Conservation (phyloP, 1,140 invertebrate species). For the Globodera rostochiensis region DNA sequence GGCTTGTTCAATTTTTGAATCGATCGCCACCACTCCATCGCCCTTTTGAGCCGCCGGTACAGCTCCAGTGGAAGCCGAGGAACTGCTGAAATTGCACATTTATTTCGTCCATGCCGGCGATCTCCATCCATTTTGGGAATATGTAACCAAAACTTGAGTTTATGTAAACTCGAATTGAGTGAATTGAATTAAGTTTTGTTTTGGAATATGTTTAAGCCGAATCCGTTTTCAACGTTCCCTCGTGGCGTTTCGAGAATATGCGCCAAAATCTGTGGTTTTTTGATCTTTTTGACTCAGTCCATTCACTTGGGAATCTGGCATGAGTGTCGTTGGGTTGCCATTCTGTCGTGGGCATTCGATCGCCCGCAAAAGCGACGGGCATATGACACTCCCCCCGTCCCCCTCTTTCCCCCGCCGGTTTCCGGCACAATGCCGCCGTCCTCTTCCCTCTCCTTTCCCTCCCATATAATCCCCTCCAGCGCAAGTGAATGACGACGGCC, state of each 20-base stretch:
- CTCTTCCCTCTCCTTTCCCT: conserved; percentile 5
- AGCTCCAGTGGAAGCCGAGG: conserved; percentile 29
- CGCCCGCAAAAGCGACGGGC: not conserved
- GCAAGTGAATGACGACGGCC: conserved; percentile 17
- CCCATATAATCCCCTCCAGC: conserved; percentile 12
- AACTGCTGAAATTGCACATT: conserved; percentile 21
- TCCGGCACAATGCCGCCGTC: not conserved
- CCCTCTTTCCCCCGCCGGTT: not conserved
- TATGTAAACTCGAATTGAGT: not conserved
- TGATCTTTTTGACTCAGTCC: not conserved
- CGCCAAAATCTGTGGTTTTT: not conserved
- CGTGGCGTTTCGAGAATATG: no score
- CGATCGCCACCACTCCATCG: conserved; percentile 45
- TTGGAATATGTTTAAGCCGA: no score
- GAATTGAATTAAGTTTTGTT: no score
- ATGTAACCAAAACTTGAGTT: not conserved
- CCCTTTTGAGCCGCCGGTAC: conserved; percentile 25
- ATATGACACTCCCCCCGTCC: not conserved
- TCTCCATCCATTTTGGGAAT: not conserved
- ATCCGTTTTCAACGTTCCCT: no score
- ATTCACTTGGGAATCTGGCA: not conserved
- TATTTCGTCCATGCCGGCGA: not conserved
- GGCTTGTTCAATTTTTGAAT: conserved; percentile 64
- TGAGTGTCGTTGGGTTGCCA: not conserved
- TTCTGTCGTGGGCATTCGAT: not conserved